Conservation (phyloP, 2,888 invertebrate species). For the Erebia aethiops region DNA sequence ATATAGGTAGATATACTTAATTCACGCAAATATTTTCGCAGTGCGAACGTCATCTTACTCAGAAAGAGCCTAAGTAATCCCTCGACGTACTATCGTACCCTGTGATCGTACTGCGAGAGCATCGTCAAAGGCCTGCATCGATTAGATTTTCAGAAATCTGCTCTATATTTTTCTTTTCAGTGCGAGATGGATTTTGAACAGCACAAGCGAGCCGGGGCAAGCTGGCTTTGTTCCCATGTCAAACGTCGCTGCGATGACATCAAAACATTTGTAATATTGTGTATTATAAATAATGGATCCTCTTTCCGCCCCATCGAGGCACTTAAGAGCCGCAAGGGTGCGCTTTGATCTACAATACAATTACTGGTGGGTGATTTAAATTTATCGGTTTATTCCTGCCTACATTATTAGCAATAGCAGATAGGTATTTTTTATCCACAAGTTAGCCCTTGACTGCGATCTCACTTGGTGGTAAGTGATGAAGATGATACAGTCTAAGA, state of each 20-base stretch:
- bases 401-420: background rate
- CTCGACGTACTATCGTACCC: too few relatives aligned
- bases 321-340: constrained; percentile 59
- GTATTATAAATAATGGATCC: constrained; percentile 75
- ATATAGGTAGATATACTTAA: too few relatives aligned
- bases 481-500: too few relatives aligned
- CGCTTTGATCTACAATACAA: constrained; percentile 33
- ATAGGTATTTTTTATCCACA: background rate
- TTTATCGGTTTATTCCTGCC: background rate
- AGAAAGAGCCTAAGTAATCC: too few relatives aligned
- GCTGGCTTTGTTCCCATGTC: constrained; percentile 76
- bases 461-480: too few relatives aligned
- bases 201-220: constrained; percentile 38
- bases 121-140: too few relatives aligned
- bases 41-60: too few relatives aligned
- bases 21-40: too few relatives aligned
- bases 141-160: too few relatives aligned
- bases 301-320: constrained; percentile 59
- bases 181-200: constrained; percentile 37
- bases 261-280: constrained; percentile 73
- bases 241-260: constrained; percentile 72
- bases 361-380: constrained; percentile 15
- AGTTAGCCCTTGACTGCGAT: too few relatives aligned
- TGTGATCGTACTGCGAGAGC: too few relatives aligned
- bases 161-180: background rate